A percentile compares a stretch with the other conserved stretches of the same genome.
phyloP scores from a whole-genome alignment of 2,797 vertebrate genomes.

The Rhinella marina region DNA sequence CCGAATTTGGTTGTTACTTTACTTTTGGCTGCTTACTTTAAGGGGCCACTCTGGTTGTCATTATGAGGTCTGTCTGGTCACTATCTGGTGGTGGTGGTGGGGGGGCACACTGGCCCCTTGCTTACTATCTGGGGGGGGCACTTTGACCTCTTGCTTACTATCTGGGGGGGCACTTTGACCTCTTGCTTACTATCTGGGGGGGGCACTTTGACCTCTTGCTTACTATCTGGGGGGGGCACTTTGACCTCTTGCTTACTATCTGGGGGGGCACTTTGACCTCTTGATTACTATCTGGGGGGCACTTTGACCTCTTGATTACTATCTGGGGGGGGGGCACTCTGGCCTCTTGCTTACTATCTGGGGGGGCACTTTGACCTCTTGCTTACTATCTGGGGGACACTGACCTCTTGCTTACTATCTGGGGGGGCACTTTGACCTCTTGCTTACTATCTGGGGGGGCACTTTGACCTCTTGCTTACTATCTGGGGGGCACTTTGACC shows the following conservation, averaged over 20 bases:
- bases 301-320: neutral
- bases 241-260: no score
- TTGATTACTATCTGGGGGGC: no score
- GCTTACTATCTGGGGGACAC: neutral
- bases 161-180: no score
- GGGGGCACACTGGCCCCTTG: neutral
- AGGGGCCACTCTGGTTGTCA: neutral
- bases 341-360: neutral
- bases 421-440: neutral
- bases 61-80: neutral
- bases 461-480: neutral
- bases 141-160: no score
- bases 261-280: no score
- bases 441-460: no score
- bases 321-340: neutral
- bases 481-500: neutral
- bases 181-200: no score
- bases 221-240: no score
- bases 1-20: neutral
- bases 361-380: neutral
- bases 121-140: neutral
- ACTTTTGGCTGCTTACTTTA: neutral
- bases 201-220: no score
- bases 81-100: neutral
- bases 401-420: no score